Evolutionary conservation across 1,140 invertebrate genomes (phyloP), one percentile per base, ranked within the genome.

Genomic region (Micrasema minimum): DNA sequence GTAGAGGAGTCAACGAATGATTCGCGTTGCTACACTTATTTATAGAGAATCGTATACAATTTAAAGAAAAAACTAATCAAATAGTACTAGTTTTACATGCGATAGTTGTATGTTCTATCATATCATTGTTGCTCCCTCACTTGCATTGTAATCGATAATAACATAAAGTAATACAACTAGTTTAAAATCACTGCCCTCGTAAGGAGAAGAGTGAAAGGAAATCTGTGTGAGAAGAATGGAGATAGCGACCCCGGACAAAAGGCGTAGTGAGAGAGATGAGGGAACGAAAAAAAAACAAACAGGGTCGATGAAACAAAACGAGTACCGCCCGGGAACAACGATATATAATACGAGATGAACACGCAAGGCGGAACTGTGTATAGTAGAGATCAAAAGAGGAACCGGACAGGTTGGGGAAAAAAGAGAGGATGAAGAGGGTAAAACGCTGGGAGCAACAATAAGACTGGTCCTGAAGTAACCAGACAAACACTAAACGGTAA

Each of bases 241-340:
- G 23, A 35, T 35, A 50, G 43, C 41, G 59, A 50, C 43, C 20
- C 62, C 62, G 62, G 45, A 65, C 62, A 65, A 65, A 50, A 50
- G 43, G 43, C 57, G 18, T 11, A n/a, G n/a, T n/a, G n/a, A n/a
- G n/a, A 45, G 57, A 62, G 20, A 45, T 11, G 38, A n/a, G 38
- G 2, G 23, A 62, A 62, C 14, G n/a, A 43, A 45, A 22, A 65
- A 65, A 65, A 65, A 46, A 50, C 62, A 50, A 62, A 45, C 14
- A 48, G 43, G 43, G 23, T 20, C 62, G 62, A 65, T 48, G 62
- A 50, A 65, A 65, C 62, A 65, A 65, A 65, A 65, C 62, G 62
- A 65, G 31, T 14, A 23, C 43, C 45, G 62, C 23, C 62, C 62
- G 22, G 45, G 62, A 65, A 65, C 62, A 65, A 18, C 43, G 45